Evolutionary conservation across 2,888 invertebrate genomes (phyloP), one percentile per base, ranked within the genome.

Genomic region (Fabriciana adippe): DNA sequence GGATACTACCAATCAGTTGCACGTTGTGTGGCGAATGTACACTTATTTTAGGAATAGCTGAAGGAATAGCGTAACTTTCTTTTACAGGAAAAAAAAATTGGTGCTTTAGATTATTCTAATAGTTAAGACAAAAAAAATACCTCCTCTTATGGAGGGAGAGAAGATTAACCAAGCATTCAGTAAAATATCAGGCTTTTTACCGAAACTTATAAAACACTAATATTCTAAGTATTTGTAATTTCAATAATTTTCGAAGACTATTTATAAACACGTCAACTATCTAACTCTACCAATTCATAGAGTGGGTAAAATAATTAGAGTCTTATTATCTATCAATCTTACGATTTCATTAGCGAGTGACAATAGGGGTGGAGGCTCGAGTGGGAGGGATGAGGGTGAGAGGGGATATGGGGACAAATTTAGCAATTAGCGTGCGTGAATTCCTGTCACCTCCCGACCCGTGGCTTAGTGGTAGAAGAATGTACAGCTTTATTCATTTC

Each of bases 341-440:
- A 68, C 69, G 68, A 68, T 70, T 68, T 71, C 73, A 70, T 70
- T 67, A 71, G 70, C 71, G 66, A 57, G 76, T 74, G 78, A 81
- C 81, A 82, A 83, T 82, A 79, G 76, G 81, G 77, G 73, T 60
- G 65, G 60, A 56, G 70, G 50, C 66, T 15, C 60, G 68, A 56
- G 62, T 6, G 8, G 55, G 51, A 21, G 47, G 47, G 48, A 55
- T 2, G 51, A 61, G 45, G 41, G 59, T 18, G 59, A 45, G 66
- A 62, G 57, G 31, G 53, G 64, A 48, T 71, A 55, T 72, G 67
- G 61, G 61, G 64, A 67, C 83, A 79, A 87, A 86, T 86, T 88
- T 88, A 84, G 85, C 88, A 88, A 88, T 88, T 88, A 88, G 83
- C 85, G 87, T 85, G 86, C 79, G 81, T 80, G 79, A 75, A 80